A percentile compares a stretch with the other conserved stretches of the same genome.
phyloP scores from a whole-genome alignment of 2,888 invertebrate genomes.

The Tipula helvola region DNA sequence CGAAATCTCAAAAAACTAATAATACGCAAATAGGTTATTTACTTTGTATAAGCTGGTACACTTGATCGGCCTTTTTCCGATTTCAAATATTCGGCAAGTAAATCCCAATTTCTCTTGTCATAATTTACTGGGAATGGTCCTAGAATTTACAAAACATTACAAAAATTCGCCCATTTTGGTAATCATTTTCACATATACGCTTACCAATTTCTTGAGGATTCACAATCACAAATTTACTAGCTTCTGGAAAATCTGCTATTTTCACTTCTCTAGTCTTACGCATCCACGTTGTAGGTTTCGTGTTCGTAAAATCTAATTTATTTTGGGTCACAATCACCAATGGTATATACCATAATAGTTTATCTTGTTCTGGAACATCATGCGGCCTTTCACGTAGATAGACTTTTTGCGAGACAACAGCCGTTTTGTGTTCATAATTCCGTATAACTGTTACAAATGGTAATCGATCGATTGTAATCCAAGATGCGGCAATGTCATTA shows the following conservation, averaged over 20 bases:
- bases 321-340: slow-evolving; percentile 48
- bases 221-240: slow-evolving; percentile 57
- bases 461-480: slow-evolving; percentile 69
- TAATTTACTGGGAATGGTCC: slow-evolving; percentile 77
- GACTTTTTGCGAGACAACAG: slow-evolving; percentile 45
- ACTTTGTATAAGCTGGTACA: slow-evolving; percentile 55
- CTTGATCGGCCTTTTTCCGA: slow-evolving; percentile 39
- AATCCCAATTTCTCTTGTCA: slow-evolving; percentile 62
- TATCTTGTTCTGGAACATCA: slow-evolving; percentile 55
- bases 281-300: slow-evolving; percentile 51
- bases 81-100: slow-evolving; percentile 51
- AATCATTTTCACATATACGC: too few species aligned
- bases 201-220: slow-evolving; percentile 68
- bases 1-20: too few species aligned
- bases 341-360: slow-evolving; percentile 64
- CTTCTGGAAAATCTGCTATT: slow-evolving; percentile 41
- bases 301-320: slow-evolving; percentile 44
- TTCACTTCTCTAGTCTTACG: slow-evolving; percentile 41
- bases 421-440: slow-evolving; percentile 50
- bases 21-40: slow-evolving; percentile 5
- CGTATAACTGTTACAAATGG: slow-evolving; percentile 61
- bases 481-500: slow-evolving; percentile 62
- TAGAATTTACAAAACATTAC: neutral
- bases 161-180: neutral
- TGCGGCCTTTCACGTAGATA: slow-evolving; percentile 61